Base-by-base conservation (phyloP, 2,113 vertebrate genomes). In the Platysternon megacephalum region DNA sequence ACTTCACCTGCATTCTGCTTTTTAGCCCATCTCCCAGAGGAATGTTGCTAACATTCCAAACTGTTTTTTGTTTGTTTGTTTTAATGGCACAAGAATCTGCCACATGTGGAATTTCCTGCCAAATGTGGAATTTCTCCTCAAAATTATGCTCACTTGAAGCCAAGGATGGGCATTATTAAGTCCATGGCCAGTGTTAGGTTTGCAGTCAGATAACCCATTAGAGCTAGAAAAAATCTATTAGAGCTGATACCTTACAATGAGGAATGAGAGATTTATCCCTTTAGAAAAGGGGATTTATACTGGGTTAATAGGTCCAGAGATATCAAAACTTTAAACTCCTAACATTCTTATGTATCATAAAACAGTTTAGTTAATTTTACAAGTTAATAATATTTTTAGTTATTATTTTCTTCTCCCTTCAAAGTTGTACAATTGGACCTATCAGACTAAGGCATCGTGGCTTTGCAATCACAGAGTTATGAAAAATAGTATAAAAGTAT, bases 281-380 rank as follows among this genome's bases (percentile, higher is more conserved):
- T 42, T 93, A 53, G 84, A 82, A 92, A 80, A 39, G 1, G 22
- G 39, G 90, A 82, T 72, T 56, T 89, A 19, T 14, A 32, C 24
- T 39, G 35, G 82, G 13, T 76, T 82, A 68, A 9, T 52, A n/a
- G 68, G 11, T 72, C 39, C 61, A 86, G 61, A 87, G 52, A 81
- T 56, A 5, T 29, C 44, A 80, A 61, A 89, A 84, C 44, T 55
- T 61, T 87, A 82, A 91, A 91, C 13, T 39, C 24, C 5, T 68
- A 48, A 55, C 17, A 48, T 76, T 79, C 42, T 3, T 61, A 4
- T 72, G 10, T 49, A 87, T 88, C 93, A 76, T 39, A 88, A 91
- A 91, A 2, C 19, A 35, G 21, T 44, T 49, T 39, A 51, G 9
- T 3, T 55, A 88, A 21, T 32, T 86, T 84, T 82, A 35, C 79